Conservation (phyloP, 2,113 vertebrate genomes). For the Carassius gibelio region DNA sequence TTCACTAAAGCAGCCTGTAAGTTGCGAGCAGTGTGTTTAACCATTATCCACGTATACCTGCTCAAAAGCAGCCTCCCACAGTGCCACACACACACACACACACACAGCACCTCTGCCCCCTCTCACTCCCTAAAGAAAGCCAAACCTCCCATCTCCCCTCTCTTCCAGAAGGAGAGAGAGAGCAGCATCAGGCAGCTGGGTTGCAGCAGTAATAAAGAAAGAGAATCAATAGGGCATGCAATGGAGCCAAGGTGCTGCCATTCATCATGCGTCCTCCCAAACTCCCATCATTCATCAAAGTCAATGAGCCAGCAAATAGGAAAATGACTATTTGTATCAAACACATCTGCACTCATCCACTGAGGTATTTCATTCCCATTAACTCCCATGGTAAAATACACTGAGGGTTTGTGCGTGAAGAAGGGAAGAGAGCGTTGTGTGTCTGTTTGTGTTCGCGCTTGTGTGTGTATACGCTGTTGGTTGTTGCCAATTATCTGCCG, state of each 20-base stretch:
- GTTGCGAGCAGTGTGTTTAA: background rate
- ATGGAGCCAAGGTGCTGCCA: constrained; percentile 99
- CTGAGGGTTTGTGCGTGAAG: constrained; percentile 73
- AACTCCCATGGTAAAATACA: constrained; percentile 99
- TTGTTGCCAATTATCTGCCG: constrained; percentile 82
- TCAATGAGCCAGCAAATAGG: constrained; percentile 99
- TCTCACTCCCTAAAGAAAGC: constrained; percentile 28
- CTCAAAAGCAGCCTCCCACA: background rate
- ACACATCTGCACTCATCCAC: constrained; percentile 99
- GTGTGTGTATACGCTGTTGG: constrained; percentile 74
- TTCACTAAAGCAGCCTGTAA: background rate
- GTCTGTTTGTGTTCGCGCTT: constrained; percentile 58
- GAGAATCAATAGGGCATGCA: constrained; percentile 99
- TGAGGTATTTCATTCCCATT: constrained; percentile 99
- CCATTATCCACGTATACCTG: background rate
- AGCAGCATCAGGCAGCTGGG: constrained; percentile 84
- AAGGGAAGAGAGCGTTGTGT: constrained; percentile 65
- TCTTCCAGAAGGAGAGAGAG: constrained; percentile 28
- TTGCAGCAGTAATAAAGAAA: constrained; percentile 97
- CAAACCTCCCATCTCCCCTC: constrained; percentile 33
- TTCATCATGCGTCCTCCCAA: constrained; percentile 99
- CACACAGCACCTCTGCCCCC: constrained; percentile 3
- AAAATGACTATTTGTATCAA: constrained; percentile 99
- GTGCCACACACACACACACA: background rate
- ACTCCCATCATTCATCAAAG: constrained; percentile 99